Percentiles rank a stretch among this genome's conserved stretches.
phyloP scores from a whole-genome alignment of 2,888 invertebrate species.

The Xanthostigma xanthostigma region DNA sequence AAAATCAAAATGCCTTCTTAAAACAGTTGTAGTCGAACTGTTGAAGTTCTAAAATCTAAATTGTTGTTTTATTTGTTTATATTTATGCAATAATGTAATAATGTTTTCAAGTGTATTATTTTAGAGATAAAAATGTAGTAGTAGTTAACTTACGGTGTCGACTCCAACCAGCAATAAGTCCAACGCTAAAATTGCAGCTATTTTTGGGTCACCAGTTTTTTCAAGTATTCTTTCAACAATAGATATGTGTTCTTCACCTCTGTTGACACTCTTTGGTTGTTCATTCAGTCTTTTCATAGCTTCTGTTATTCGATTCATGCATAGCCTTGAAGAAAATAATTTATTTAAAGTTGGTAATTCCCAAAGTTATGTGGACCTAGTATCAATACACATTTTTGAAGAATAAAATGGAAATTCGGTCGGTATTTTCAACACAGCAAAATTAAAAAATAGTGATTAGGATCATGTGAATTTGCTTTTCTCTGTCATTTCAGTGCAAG shows the following conservation, averaged over 20 bases:
- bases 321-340: constrained; percentile 28
- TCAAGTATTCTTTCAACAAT: constrained; percentile 40
- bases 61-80: too few relatives aligned
- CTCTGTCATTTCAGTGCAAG: too few relatives aligned
- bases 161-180: constrained; percentile 69
- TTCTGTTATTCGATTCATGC: constrained; percentile 38
- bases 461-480: too few relatives aligned
- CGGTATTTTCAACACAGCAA: too few relatives aligned
- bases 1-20: neutral
- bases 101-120: too few relatives aligned
- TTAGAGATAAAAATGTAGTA: too few relatives aligned
- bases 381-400: too few relatives aligned
- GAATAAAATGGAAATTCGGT: too few relatives aligned
- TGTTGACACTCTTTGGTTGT: constrained; percentile 19
- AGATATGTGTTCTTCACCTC: constrained; percentile 29
- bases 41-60: too few relatives aligned
- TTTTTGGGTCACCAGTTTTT: constrained; percentile 38
- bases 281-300: constrained; percentile 30
- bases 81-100: too few relatives aligned
- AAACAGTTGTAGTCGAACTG: neutral
- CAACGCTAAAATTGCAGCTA: constrained; percentile 56
- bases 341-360: neutral
- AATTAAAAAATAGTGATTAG: too few relatives aligned
- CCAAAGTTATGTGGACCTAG: neutral
- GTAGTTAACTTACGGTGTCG: constrained; percentile 41